phyloP scores from a whole-genome alignment of 1,140 invertebrate species.

The Goniozus legneri region DNA sequence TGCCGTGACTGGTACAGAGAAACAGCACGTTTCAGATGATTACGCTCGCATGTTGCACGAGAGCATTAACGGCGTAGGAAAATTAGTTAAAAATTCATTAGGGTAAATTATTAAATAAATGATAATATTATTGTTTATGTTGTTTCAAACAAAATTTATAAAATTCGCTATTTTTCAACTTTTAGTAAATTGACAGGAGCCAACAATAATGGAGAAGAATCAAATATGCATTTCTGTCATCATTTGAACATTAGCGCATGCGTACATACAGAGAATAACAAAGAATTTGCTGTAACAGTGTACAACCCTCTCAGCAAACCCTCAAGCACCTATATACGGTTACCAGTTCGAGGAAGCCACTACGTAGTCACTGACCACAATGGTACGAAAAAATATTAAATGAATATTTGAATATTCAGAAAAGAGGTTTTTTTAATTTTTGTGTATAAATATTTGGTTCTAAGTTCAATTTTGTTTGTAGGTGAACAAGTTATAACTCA shows the following conservation, averaged over 20 bases:
- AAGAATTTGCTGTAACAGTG: slow-evolving; percentile 66
- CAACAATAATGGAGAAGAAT: slow-evolving; percentile 11
- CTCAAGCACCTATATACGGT: slow-evolving; percentile 62
- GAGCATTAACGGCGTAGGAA: slow-evolving; percentile 57
- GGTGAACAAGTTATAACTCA: slow-evolving; percentile 55
- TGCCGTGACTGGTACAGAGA: slow-evolving; percentile 86
- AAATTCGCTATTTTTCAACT: slow-evolving; percentile 4
- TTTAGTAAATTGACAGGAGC: slow-evolving; percentile 21
- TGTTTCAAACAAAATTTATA: slow-evolving; percentile 4
- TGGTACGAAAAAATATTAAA: slow-evolving; percentile 45
- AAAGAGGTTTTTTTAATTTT: too few species aligned
- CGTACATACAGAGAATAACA: slow-evolving; percentile 59
- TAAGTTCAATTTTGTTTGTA: too few species aligned
- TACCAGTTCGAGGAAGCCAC: slow-evolving; percentile 64
- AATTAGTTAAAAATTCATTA: slow-evolving; percentile 28
- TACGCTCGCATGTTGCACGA: slow-evolving; percentile 70
- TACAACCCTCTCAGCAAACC: slow-evolving; percentile 78
- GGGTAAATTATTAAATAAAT: background rate
- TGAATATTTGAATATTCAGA: too few species aligned
- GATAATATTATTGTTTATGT: background rate
- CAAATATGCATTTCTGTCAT: slow-evolving; percentile 56
- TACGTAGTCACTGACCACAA: slow-evolving; percentile 65
- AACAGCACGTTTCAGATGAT: slow-evolving; percentile 84
- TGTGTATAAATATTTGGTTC: too few species aligned
- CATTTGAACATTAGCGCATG: slow-evolving; percentile 66